These are phyloP conservation scores for Gymnocheta viridis DNA, from an alignment of 2,888 invertebrate genomes.

Conservation along the genomic window DNA sequence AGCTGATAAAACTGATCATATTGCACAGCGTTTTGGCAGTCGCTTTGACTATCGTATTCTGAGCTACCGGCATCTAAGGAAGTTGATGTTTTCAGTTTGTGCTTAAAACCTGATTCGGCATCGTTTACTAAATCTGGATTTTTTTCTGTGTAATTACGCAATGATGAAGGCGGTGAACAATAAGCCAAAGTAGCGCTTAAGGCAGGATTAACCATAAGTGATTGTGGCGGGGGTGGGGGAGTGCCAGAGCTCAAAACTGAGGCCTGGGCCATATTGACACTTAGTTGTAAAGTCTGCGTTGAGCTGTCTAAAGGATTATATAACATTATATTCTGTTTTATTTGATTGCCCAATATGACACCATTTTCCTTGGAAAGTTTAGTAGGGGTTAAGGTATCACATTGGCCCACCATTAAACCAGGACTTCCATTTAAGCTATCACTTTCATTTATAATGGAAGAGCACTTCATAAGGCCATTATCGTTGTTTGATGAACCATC, in stretches of 20 bases:
- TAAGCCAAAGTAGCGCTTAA: conserved; percentile 80
- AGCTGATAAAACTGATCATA: conserved; percentile 82
- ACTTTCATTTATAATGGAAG: conserved; percentile 81
- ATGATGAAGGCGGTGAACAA: conserved; percentile 84
- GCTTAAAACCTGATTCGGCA: conserved; percentile 85
- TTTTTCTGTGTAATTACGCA: conserved; percentile 85
- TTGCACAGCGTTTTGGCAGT: conserved; percentile 78
- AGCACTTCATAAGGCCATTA: conserved; percentile 83
- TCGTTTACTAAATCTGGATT: conserved; percentile 92
- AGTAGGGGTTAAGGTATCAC: conserved; percentile 77
- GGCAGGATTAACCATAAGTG: conserved; percentile 80
- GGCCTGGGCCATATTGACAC: conserved; percentile 73
- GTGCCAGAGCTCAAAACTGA: conserved; percentile 71
- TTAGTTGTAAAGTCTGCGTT: conserved; percentile 75
- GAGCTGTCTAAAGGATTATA: conserved; percentile 77
- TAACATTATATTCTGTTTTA: conserved; percentile 81
- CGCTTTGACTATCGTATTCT: conserved; percentile 79
- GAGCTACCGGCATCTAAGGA: conserved; percentile 79
- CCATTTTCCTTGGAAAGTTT: conserved; percentile 76
- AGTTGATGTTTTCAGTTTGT: conserved; percentile 81
- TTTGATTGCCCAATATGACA: conserved; percentile 80
- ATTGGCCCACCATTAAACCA: conserved; percentile 73
- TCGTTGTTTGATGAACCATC: conserved; percentile 81
- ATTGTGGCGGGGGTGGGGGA: conserved; percentile 76
- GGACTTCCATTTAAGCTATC: conserved; percentile 74